Percentiles rank a stretch among this genome's conserved stretches.
Evolutionary conservation across 2,113 vertebrate genomes (phyloP).

Genomic region (Ailuropoda melanoleuca): DNA sequence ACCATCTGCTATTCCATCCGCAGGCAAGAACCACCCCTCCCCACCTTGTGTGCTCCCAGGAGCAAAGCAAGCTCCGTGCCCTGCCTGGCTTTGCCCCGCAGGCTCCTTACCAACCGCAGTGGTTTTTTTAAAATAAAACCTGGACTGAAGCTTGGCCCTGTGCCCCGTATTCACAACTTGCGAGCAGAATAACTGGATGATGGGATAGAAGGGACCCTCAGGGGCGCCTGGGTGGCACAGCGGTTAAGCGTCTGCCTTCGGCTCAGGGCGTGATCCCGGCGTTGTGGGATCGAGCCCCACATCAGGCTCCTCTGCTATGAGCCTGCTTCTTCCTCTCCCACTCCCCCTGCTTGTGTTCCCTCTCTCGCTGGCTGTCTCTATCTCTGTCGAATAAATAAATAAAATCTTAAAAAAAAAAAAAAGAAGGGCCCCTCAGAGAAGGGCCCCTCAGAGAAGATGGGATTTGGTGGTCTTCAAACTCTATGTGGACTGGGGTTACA

Average conservation of each 20-base stretch:
- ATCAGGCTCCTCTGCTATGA: too few species aligned
- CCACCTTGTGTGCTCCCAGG: background rate
- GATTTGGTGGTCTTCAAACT: background rate
- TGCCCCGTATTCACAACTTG: background rate
- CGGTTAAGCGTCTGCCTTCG: too few species aligned
- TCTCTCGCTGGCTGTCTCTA: too few species aligned
- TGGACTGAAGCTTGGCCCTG: background rate
- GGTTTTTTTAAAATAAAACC: background rate
- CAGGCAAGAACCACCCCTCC: fast-evolving
- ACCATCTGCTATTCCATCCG: background rate
- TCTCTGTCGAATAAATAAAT: too few species aligned
- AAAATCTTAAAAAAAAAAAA: too few species aligned
- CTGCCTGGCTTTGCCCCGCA: background rate
- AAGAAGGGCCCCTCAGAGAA: too few species aligned
- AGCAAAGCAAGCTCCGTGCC: background rate
- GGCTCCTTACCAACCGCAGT: background rate
- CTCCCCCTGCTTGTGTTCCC: too few species aligned
- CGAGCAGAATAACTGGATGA: background rate
- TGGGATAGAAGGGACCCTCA: background rate
- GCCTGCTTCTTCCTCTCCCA: too few species aligned
- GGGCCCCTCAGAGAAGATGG: background rate
- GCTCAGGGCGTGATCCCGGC: too few species aligned
- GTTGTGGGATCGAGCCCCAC: too few species aligned
- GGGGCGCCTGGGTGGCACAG: too few species aligned
- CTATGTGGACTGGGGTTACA: background rate